These are phyloP conservation scores for Agapornis roseicollis DNA, from an alignment of 2,113 vertebrate species.

Conservation along the genomic window DNA sequence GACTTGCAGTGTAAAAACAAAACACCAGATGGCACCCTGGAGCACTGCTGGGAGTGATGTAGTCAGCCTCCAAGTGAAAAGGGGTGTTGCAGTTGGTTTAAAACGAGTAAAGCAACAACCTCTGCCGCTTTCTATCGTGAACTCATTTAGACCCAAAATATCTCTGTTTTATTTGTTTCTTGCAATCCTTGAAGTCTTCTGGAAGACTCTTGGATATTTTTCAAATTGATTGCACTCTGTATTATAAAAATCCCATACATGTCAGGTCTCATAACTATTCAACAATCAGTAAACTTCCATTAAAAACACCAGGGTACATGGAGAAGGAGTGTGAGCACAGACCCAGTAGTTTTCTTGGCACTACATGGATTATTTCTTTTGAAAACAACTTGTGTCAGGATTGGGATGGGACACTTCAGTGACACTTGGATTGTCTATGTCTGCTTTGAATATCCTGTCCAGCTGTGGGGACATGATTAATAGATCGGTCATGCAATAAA, in stretches of 20 bases:
- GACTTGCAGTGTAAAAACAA: neutral
- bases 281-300: neutral
- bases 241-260: neutral
- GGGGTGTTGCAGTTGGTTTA: neutral
- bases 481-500: neutral
- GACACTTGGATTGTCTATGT: neutral
- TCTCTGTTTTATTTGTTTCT: neutral
- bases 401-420: neutral
- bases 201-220: neutral
- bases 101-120: neutral
- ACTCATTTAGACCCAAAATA: neutral
- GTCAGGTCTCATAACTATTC: neutral
- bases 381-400: neutral
- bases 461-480: neutral
- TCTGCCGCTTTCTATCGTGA: neutral
- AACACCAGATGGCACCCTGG: conserved; percentile 52
- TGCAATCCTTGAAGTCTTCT: neutral
- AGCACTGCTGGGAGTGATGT: neutral
- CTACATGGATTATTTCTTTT: neutral
- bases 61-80: neutral
- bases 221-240: neutral
- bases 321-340: neutral
- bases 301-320: neutral
- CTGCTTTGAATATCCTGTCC: neutral
- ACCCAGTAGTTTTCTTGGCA: neutral